Evolutionary conservation across 1,140 invertebrate species (phyloP).

Genomic region (Scaptomyza hsui): DNA sequence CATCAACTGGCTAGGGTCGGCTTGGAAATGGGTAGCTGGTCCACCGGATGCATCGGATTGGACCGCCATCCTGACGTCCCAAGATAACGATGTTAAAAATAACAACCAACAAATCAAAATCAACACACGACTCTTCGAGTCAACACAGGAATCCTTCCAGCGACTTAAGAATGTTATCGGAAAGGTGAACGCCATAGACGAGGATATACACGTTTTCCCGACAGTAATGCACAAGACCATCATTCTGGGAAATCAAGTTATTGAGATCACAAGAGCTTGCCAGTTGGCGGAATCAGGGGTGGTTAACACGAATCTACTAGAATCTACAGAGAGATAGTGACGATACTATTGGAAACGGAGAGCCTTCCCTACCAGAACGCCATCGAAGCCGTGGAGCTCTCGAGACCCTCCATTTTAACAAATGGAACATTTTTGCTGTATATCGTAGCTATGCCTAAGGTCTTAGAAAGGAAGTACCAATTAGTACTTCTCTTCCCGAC

Average conservation of each 20-base stretch:
- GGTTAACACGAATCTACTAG: not conserved
- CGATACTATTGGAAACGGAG: not conserved
- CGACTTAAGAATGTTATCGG: too few relatives aligned
- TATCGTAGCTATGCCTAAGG: not conserved
- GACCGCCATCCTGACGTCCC: constrained; percentile 2
- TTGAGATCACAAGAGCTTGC: constrained; percentile 4
- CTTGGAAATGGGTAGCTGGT: constrained; percentile 2
- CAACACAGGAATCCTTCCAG: not conserved
- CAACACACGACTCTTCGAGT: constrained; percentile 7
- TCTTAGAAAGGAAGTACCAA: too few relatives aligned
- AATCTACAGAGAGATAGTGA: not conserved
- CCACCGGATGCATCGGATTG: constrained; percentile 3
- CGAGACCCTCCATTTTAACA: not conserved
- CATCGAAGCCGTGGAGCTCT: constrained; percentile 1
- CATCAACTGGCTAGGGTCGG: too few relatives aligned
- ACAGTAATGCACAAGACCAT: not conserved
- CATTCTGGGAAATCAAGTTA: not conserved
- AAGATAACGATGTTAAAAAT: not conserved
- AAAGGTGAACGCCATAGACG: too few relatives aligned
- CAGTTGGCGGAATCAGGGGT: not conserved
- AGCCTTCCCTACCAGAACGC: not conserved
- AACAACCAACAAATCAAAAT: constrained; percentile 14
- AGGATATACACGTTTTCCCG: too few relatives aligned
- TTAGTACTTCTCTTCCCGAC: too few relatives aligned
- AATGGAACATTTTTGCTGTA: not conserved